These are phyloP conservation scores for Spisula subtruncata DNA, from an alignment of 2,888 invertebrate species.

Conservation along the genomic window DNA sequence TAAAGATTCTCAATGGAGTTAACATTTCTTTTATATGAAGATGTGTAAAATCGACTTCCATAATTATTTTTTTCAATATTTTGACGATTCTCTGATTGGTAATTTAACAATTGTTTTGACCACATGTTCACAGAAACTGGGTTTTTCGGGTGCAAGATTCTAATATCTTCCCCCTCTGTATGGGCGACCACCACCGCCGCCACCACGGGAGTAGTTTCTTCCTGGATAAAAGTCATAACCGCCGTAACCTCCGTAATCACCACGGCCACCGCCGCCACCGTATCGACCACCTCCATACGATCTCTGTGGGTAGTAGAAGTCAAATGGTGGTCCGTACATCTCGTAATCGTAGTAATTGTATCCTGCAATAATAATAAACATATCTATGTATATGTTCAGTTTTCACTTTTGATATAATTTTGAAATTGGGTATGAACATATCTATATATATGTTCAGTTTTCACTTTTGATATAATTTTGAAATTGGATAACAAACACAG, in stretches of 20 bases:
- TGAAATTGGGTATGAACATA: too few relatives aligned
- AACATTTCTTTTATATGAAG: constrained; percentile 3
- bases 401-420: too few relatives aligned
- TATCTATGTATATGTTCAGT: too few relatives aligned
- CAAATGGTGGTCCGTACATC: constrained; percentile 50
- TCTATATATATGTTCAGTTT: too few relatives aligned
- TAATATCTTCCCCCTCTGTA: constrained; percentile 59
- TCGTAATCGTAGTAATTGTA: constrained; percentile 51
- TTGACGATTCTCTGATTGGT: constrained; percentile 48
- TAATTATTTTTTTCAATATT: constrained; percentile 41
- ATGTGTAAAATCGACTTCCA: not conserved
- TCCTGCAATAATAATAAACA: constrained; percentile 11
- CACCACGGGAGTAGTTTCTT: constrained; percentile 45
- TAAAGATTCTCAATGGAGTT: not conserved
- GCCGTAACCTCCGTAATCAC: constrained; percentile 47
- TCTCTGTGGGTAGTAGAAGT: constrained; percentile 39
- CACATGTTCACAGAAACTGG: constrained; percentile 36
- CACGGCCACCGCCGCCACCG: constrained; percentile 31
- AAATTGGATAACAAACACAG: too few relatives aligned
- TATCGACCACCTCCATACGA: constrained; percentile 32
- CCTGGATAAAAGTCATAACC: constrained; percentile 42
- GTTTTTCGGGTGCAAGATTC: constrained; percentile 28
- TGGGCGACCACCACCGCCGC: constrained; percentile 60
- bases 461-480: too few relatives aligned
- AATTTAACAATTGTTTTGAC: constrained; percentile 38